Evolutionary conservation across 2,888 invertebrate genomes (phyloP), one percentile per base, ranked within the genome.

Genomic region (Andrena flavipes): DNA sequence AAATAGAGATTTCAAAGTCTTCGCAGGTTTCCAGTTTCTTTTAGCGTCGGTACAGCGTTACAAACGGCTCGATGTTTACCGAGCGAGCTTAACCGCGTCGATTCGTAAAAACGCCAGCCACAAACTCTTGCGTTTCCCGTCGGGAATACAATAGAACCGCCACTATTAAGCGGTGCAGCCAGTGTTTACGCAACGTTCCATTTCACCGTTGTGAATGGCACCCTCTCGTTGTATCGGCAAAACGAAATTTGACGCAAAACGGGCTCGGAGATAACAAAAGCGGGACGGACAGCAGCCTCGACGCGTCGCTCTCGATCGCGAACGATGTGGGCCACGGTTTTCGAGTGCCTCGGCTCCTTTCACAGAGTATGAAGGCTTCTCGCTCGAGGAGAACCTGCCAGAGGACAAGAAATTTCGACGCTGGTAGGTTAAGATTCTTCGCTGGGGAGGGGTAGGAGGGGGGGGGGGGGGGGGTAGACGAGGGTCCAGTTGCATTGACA

Each of bases 401-500:
- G 35, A 16, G 35, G 20, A 29, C 16, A 59, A n/a, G 63, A 63
- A 20, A 35, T 23, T 56, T 23, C 20, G 23, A 10, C 56, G 23
- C 4, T 26, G 56, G 4, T 42, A 42, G 42, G 42, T 42, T 42
- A 42, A 42, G 56, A 26, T 56, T 56, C 23, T 26, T 56, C 10
- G 16, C 42, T 16, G 16, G 42, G 1, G 35, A 33, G 33, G 1
- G 26, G 26, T 1, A 26, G 26, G 8, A 2, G 33, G 33, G 4
- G 4, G 10, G 42, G 42, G 42, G 0, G 2, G 13, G 16, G 1
- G 23, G 23, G 13, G 23, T 20, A 10, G 56, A 23, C 23, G 23
- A 68, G 56, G 56, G 71, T 49, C 30, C 16, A 10, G 69, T 79
- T 69, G 54, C 20, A 75, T 69, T 42, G 42, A 78, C 20, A 42